Evolutionary conservation across 2,888 invertebrate genomes (phyloP).

Genomic region (Drosophila bunnanda): DNA sequence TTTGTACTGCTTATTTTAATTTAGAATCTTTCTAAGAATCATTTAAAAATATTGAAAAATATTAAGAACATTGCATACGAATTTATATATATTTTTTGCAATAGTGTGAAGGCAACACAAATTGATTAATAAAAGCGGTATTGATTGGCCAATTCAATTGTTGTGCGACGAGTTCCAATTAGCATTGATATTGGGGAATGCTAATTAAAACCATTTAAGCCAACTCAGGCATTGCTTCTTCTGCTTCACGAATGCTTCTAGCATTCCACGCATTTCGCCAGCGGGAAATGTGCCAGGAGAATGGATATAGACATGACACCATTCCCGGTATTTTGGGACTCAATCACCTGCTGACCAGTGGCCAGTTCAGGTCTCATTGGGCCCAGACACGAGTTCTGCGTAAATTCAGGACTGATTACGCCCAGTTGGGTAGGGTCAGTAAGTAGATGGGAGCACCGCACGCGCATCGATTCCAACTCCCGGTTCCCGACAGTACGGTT

Average conservation of each 20-base stretch:
- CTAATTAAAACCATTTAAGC: constrained; percentile 32
- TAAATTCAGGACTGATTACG: constrained; percentile 13
- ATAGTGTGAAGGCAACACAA: constrained; percentile 6
- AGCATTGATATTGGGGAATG: constrained; percentile 16
- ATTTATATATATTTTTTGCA: constrained; percentile 6
- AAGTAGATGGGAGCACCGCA: constrained; percentile 16
- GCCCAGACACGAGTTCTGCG: constrained; percentile 24
- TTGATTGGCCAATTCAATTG: constrained; percentile 25
- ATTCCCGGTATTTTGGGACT: constrained; percentile 2
- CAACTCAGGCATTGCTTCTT: constrained; percentile 19
- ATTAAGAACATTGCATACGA: constrained; percentile 6
- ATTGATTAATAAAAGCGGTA: constrained; percentile 26
- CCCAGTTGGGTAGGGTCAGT: constrained; percentile 65
- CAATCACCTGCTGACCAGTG: constrained; percentile 29
- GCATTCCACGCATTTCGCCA: background rate
- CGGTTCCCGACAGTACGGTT: constrained; percentile 81
- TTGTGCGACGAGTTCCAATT: constrained; percentile 11
- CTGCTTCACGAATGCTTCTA: background rate
- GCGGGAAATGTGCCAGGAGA: background rate
- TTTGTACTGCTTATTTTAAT: too few relatives aligned
- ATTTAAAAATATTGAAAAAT: too few relatives aligned
- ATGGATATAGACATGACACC: constrained; percentile 17
- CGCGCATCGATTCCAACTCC: constrained; percentile 45
- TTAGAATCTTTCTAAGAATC: too few relatives aligned
- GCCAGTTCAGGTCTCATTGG: constrained; percentile 8